Base-by-base conservation (phyloP, 2,113 vertebrate genomes). In the Amazona guildingii region DNA sequence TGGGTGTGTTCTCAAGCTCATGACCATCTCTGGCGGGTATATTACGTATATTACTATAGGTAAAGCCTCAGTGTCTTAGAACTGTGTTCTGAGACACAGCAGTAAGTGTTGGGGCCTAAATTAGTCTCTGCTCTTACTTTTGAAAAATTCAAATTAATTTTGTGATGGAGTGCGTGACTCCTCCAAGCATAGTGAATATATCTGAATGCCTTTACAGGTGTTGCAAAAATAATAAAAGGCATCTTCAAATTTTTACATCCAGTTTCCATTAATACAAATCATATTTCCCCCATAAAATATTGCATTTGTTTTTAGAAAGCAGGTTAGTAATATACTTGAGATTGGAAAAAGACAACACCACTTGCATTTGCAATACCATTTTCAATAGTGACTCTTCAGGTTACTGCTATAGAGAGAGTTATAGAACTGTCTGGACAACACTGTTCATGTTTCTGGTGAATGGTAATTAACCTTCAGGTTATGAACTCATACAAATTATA, bases 401-500 rank as follows among this genome's bases (percentile, higher is more conserved):
- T 76, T 96, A 83, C 79, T 83, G 63, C 35, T 76, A 57, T 25
- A 24, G 7, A 73, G 23, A 88, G 57, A 90, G 70, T 78, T 86
- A 77, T 17, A 83, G 83, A 93, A 68, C 49, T 80, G 54, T 39
- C 85, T 83, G 78, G 87, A 76, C 44, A 93, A n/a, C 46, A 70
- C 25, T 31, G 49, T 70, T 93, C 29, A 25, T 5, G 4, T 73
- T 93, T 80, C 75, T 92, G 41, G 25, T 88, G 83, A 85, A 35
- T 70, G 37, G 41, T 59, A 93, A 93, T 96, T 93, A 86, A 90
- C 79, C 83, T 74, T 69, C 79, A 92, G 75, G 54, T 79, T 91
- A 85, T 62, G 49, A 82, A 90, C 39, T 92, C 49, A 43, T 57
- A 62, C 55, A 49, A 79, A 64, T 92, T 91, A 44, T 54, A 41